Percentiles rank a stretch among this genome's conserved stretches.
These are phyloP conservation scores for Vombatus ursinus DNA, from an alignment of 2,113 vertebrate genomes.

Conservation along the genomic window DNA sequence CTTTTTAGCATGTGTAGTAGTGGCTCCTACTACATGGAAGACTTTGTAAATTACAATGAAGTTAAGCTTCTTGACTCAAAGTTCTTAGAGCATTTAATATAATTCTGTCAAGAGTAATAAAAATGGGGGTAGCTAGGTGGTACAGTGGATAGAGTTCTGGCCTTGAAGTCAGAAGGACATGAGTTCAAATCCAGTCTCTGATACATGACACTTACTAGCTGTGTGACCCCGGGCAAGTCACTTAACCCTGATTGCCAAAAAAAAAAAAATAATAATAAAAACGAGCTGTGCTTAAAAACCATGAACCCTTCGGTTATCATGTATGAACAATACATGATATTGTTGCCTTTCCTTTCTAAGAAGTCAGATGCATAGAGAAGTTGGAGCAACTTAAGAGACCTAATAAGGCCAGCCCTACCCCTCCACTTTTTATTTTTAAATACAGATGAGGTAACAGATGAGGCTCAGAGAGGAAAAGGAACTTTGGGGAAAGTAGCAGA, in stretches of 20 bases:
- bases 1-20: background rate
- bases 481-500: background rate
- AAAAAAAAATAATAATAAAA: background rate
- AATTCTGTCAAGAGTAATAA: background rate
- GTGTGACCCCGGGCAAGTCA: too few species aligned
- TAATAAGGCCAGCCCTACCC: background rate
- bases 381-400: background rate
- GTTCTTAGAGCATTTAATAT: background rate
- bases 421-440: background rate
- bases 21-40: background rate
- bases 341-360: background rate
- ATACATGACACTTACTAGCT: too few species aligned
- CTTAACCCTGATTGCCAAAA: too few species aligned
- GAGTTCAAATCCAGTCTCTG: too few species aligned
- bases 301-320: background rate
- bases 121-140: background rate
- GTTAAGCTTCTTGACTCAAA: background rate
- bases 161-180: too few species aligned
- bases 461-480: background rate
- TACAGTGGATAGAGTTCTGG: too few species aligned
- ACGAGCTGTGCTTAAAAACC: background rate
- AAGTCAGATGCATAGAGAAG: background rate
- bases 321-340: too few species aligned
- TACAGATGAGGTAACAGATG: background rate
- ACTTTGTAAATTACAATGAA: background rate